These are phyloP conservation scores for Cichlasoma orientale DNA, from an alignment of 2,797 vertebrate species.

Conservation along the genomic window DNA sequence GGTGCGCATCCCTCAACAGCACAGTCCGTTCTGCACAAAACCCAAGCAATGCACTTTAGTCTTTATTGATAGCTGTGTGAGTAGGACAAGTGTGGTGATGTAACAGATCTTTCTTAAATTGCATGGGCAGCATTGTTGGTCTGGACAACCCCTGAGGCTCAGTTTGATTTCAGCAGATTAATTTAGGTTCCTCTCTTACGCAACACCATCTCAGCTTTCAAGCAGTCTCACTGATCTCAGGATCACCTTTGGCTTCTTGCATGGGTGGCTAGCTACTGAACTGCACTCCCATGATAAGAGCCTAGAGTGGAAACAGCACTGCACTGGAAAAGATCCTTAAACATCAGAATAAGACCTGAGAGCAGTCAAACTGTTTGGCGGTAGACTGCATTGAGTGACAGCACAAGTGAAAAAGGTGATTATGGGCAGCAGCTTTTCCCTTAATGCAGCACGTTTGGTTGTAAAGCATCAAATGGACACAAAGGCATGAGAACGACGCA, in stretches of 20 bases:
- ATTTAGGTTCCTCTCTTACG: slow-evolving; percentile 76
- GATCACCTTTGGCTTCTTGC: slow-evolving; percentile 72
- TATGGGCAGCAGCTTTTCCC: slow-evolving; percentile 15
- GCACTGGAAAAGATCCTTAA: slow-evolving; percentile 49
- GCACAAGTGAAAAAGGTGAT: slow-evolving; percentile 9
- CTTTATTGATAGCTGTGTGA: slow-evolving; percentile 62
- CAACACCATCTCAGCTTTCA: slow-evolving; percentile 74
- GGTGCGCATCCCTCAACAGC: slow-evolving; percentile 26
- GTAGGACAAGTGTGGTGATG: slow-evolving; percentile 66
- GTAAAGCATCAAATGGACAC: slow-evolving; percentile 32
- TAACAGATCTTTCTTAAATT: slow-evolving; percentile 74
- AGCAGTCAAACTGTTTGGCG: slow-evolving; percentile 32
- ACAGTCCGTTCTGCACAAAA: slow-evolving; percentile 46
- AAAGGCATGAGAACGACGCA: slow-evolving; percentile 18
- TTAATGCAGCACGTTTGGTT: slow-evolving; percentile 22
- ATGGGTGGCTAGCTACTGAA: slow-evolving; percentile 67
- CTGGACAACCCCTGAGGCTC: slow-evolving; percentile 62
- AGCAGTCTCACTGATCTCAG: slow-evolving; percentile 63
- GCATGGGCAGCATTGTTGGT: slow-evolving; percentile 71
- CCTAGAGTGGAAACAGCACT: slow-evolving; percentile 55
- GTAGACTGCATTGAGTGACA: slow-evolving; percentile 5
- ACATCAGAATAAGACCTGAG: slow-evolving; percentile 50
- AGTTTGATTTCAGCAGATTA: slow-evolving; percentile 77
- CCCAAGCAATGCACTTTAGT: slow-evolving; percentile 53
- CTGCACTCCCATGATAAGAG: slow-evolving; percentile 58